A percentile compares a stretch with the other conserved stretches of the same genome.
Evolutionary conservation across 2,888 invertebrate species (phyloP).

Genomic region (Meiosimyza decipiens): DNA sequence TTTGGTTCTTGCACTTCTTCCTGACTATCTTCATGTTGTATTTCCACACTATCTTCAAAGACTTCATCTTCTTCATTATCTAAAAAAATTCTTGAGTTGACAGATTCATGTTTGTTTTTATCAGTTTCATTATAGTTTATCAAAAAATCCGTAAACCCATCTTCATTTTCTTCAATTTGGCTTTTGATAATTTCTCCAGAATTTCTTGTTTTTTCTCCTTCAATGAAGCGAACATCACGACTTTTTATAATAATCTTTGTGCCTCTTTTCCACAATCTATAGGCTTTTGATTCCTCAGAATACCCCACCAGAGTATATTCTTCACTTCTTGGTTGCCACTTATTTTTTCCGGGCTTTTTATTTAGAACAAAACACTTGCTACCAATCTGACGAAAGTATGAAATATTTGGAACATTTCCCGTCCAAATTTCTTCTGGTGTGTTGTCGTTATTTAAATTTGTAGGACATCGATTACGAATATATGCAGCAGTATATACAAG

Average conservation of each 20-base stretch:
- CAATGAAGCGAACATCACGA: constrained; percentile 32
- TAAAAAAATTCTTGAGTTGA: too few relatives aligned
- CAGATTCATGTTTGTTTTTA: not conserved
- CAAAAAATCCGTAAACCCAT: not conserved
- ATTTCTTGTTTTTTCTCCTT: not conserved
- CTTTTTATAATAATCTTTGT: constrained; percentile 24
- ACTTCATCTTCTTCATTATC: constrained; percentile 3
- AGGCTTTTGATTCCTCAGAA: constrained; percentile 39
- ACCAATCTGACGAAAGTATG: constrained; percentile 35
- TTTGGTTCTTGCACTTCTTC: constrained; percentile 42
- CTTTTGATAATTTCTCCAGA: too few relatives aligned
- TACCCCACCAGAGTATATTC: too few relatives aligned
- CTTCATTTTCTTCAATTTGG: not conserved
- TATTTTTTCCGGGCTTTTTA: constrained; percentile 30
- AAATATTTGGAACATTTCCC: constrained; percentile 34
- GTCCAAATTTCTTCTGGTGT: constrained; percentile 41
- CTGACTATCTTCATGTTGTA: not conserved
- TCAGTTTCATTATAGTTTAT: not conserved
- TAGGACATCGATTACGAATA: too few relatives aligned
- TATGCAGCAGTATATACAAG: not conserved
- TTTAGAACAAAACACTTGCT: constrained; percentile 26
- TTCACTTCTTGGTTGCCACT: constrained; percentile 34
- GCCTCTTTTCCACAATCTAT: constrained; percentile 35
- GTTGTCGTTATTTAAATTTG: not conserved
- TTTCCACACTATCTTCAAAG: not conserved